Percentiles rank a stretch among this genome's conserved stretches.
Conservation (phyloP, 2,888 invertebrate genomes). For the Orchesella flavescens region DNA sequence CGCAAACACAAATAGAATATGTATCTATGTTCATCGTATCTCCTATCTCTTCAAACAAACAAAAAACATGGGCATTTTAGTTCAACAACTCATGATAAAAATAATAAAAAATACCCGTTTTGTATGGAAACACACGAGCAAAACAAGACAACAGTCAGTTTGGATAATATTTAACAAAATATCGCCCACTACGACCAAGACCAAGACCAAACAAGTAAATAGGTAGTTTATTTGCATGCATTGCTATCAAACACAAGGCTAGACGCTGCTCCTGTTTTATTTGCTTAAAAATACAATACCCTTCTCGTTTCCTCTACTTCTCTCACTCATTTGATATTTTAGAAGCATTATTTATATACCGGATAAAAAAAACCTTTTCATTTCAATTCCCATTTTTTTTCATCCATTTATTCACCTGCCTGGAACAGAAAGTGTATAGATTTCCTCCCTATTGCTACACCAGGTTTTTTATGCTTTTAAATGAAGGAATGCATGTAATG, state of each 20-base stretch:
- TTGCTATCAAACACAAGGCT: too few species aligned
- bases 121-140: too few species aligned
- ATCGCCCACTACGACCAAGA: background rate
- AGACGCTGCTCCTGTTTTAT: background rate
- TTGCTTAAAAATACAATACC: background rate
- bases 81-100: too few species aligned
- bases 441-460: background rate
- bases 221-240: too few species aligned
- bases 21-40: too few species aligned
- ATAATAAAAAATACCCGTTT: too few species aligned
- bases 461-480: too few species aligned
- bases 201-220: too few species aligned
- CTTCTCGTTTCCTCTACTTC: background rate
- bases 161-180: slow-evolving; percentile 11
- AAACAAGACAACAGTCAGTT: too few species aligned
- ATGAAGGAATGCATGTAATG: too few species aligned
- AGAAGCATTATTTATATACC: background rate
- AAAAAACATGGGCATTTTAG: too few species aligned
- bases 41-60: too few species aligned
- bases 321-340: background rate
- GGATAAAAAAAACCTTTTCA: slow-evolving; percentile 2
- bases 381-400: slow-evolving; percentile 29
- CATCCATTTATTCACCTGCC: slow-evolving; percentile 22
- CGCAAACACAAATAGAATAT: background rate
- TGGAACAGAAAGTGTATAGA: background rate